Base-by-base conservation (phyloP, 2,888 invertebrate species). In the Helicoverpa assulta region DNA sequence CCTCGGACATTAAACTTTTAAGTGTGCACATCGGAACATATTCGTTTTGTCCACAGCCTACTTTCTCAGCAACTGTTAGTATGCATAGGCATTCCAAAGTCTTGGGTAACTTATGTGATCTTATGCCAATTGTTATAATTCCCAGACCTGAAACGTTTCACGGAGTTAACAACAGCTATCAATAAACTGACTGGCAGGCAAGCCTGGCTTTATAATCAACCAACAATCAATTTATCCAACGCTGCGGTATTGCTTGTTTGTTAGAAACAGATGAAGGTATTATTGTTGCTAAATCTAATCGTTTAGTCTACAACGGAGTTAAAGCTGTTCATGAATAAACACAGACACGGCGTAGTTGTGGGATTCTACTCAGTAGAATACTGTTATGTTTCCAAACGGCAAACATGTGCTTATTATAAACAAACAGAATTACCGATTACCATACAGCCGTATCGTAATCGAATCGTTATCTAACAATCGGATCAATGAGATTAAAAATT, bases 401-500 rank as follows among this genome's bases (percentile, higher is more conserved):
- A 47, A n/a, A 47, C 47, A 47, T n/a, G 47, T 47, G n/a, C 47
- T 47, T 16, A 47, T 47, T 47, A 47, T 47, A 47, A 47, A 47
- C 47, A 47, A 47, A 47, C n/a, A 47, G 47, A 47, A 47, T 47
- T 47, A n/a, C 47, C 47, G 47, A 33, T 55, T 1, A 60, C 33
- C n/a, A 68, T 54, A 47, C 47, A 18, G 12, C 52, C n/a, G n/a
- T 14, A 57, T 43, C 57, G 8, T 16, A 57, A 57, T 40, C 40
- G 40, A 40, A 18, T 19, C 19, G 29, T 40, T 26, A 56, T 67
- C 55, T 59, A 26, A 21, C 19, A 26, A 43, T 55, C 55, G 19
- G n/a, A 73, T 67, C 12, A 14, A 14, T 37, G n/a, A 47, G 72
- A 72, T 73, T 72, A 40, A 56, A 37, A 60, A 47, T n/a, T 60